These are phyloP conservation scores for Drosophila grimshawi DNA, from an alignment of 1,140 invertebrate species.

Conservation along the genomic window DNA sequence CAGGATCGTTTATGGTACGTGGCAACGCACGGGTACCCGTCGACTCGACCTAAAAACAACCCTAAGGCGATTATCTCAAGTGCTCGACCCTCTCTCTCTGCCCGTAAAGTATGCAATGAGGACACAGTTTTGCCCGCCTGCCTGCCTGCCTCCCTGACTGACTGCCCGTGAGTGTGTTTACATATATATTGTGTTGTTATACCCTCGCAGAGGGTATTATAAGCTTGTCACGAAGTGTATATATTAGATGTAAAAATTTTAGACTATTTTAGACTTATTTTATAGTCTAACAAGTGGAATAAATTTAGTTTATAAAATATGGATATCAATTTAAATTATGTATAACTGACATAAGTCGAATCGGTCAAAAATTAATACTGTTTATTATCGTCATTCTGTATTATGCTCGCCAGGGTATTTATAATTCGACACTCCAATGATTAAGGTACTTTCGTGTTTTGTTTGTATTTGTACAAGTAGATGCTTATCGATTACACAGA, in stretches of 20 bases:
- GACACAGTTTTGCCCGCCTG: conserved; percentile 1
- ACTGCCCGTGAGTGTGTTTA: not conserved
- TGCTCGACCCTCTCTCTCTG: conserved; percentile 50
- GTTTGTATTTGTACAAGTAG: conserved; percentile 46
- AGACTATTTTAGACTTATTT: too few species aligned
- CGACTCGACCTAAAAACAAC: conserved; percentile 68
- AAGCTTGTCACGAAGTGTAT: conserved; percentile 1
- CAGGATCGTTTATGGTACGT: conserved; percentile 74
- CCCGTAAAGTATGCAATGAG: conserved; percentile 45
- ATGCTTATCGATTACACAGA: conserved; percentile 82
- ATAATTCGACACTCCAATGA: not conserved
- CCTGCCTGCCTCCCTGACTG: not conserved
- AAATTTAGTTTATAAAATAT: too few species aligned
- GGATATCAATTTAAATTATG: too few species aligned
- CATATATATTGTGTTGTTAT: conserved; percentile 3
- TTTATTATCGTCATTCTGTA: too few species aligned
- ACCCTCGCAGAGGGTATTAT: not conserved
- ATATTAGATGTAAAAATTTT: not conserved
- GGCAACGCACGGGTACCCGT: conserved; percentile 47
- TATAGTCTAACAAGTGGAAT: too few species aligned
- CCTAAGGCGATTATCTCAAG: conserved; percentile 84
- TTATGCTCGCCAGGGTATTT: not conserved
- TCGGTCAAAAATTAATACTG: too few species aligned
- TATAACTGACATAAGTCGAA: too few species aligned
- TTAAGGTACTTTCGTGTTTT: conserved; percentile 2